phyloP scores from a whole-genome alignment of 2,888 invertebrate genomes.

The Phlogophora meticulosa region DNA sequence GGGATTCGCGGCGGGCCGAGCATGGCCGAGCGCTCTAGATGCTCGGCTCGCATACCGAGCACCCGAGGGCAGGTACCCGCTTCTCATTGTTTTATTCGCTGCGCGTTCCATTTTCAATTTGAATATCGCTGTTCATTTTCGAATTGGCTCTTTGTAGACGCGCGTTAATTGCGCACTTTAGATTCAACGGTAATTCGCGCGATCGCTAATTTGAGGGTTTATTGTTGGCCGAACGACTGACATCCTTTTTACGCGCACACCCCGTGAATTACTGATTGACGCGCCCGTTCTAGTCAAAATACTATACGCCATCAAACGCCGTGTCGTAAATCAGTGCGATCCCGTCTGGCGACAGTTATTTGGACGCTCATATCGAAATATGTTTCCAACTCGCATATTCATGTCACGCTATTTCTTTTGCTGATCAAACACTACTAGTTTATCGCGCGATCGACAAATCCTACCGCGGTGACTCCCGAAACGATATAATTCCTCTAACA shows the following conservation, averaged over 20 bases:
- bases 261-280: constrained; percentile 82
- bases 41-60: constrained; percentile 74
- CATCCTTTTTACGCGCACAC: constrained; percentile 83
- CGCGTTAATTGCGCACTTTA: constrained; percentile 89
- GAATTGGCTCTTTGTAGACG: constrained; percentile 88
- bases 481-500: constrained; percentile 85
- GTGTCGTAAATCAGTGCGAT: constrained; percentile 76
- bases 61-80: constrained; percentile 74
- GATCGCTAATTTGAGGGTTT: constrained; percentile 88
- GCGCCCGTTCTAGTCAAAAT: constrained; percentile 70
- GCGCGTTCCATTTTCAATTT: constrained; percentile 90
- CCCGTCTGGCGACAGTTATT: constrained; percentile 76
- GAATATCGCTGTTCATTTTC: constrained; percentile 90
- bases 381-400: constrained; percentile 77
- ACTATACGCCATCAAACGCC: constrained; percentile 65
- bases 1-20: constrained; percentile 76
- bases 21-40: constrained; percentile 74
- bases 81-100: constrained; percentile 87
- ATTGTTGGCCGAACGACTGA: constrained; percentile 84
- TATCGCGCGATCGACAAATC: constrained; percentile 82
- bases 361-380: constrained; percentile 75
- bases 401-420: constrained; percentile 78
- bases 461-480: constrained; percentile 77
- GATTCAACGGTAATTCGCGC: constrained; percentile 89
- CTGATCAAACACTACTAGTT: constrained; percentile 75